Conservation (phyloP, 1,140 invertebrate species). For the Brachionus manjavacas region DNA sequence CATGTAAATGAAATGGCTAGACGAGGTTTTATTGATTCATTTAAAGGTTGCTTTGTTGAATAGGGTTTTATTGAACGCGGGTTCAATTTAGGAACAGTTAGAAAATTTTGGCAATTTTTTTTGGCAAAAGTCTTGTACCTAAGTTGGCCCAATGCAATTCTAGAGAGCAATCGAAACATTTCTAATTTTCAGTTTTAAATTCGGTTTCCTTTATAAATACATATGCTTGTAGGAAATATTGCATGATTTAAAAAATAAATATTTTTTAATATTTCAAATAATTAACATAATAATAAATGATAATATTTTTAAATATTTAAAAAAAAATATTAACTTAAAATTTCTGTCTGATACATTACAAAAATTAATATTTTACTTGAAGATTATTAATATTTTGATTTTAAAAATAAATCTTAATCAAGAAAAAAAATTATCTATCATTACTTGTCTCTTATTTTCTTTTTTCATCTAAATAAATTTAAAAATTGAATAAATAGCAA, state of each 20-base stretch:
- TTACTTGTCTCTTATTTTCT: no score
- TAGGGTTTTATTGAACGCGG: neutral
- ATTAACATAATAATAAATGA: neutral
- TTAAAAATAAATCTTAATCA: no score
- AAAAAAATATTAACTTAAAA: neutral
- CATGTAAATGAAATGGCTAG: conserved; percentile 66
- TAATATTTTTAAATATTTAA: neutral
- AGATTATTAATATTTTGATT: no score
- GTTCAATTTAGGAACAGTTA: neutral
- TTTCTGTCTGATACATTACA: neutral
- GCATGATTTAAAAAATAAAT: neutral
- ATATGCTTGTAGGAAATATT: neutral
- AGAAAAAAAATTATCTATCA: no score
- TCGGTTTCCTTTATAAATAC: neutral
- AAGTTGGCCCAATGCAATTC: neutral
- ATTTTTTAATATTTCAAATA: neutral
- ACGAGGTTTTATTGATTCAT: conserved; percentile 21
- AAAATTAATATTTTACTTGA: no score
- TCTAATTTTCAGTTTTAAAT: neutral
- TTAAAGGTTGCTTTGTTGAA: neutral
- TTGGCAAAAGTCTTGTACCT: neutral
- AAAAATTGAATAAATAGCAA: no score
- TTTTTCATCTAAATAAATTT: no score
- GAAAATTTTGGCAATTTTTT: neutral
- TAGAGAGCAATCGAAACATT: neutral